These are phyloP conservation scores for Sebastolobus alascanus DNA, from an alignment of 2,797 vertebrate species.

Conservation along the genomic window DNA sequence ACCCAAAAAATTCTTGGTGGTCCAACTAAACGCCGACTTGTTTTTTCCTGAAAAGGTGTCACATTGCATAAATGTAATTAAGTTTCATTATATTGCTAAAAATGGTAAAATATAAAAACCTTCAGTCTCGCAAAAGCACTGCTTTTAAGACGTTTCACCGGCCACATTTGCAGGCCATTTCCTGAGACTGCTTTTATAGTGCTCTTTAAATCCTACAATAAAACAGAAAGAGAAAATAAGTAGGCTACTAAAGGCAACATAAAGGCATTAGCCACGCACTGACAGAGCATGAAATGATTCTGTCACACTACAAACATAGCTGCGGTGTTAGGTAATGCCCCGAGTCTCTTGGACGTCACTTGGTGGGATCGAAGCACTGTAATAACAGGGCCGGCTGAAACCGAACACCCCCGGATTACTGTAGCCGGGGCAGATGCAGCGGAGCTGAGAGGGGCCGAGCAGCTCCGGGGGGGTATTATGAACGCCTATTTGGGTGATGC, in stretches of 20 bases:
- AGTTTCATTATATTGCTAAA: constrained; percentile 43
- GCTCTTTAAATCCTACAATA: constrained; percentile 59
- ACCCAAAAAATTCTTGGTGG: background rate
- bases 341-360: constrained; percentile 63
- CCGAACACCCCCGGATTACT: constrained; percentile 81
- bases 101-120: constrained; percentile 24
- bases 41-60: constrained; percentile 1
- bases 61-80: constrained; percentile 27
- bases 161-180: constrained; percentile 65
- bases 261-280: constrained; percentile 63
- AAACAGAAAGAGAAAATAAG: constrained; percentile 57
- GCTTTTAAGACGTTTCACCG: constrained; percentile 42
- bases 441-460: constrained; percentile 65
- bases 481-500: constrained; percentile 68
- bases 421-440: constrained; percentile 69
- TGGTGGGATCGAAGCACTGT: constrained; percentile 56
- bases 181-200: constrained; percentile 58
- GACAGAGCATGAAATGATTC: constrained; percentile 68
- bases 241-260: constrained; percentile 50
- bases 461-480: constrained; percentile 59
- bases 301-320: constrained; percentile 74
- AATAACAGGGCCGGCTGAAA: constrained; percentile 78
- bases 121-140: constrained; percentile 18
- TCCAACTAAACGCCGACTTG: background rate
- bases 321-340: constrained; percentile 68